Evolutionary conservation across 1,140 invertebrate genomes (phyloP), one percentile per base, ranked within the genome.

Genomic region (Odontomachus brunneus): DNA sequence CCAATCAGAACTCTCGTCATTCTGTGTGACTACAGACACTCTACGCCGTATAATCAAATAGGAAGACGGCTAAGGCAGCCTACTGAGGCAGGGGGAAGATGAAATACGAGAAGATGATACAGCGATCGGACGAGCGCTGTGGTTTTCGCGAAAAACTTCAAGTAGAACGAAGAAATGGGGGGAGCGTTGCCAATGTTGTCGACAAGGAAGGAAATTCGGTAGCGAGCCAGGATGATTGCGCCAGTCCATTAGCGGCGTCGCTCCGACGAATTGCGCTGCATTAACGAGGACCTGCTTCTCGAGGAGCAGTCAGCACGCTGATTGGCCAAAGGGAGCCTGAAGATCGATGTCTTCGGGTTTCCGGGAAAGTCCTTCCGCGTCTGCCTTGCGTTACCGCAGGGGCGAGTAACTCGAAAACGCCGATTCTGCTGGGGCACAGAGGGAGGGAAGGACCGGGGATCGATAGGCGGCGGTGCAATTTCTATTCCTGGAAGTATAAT

Each of bases 241-340:
- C 88, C 84, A 88, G 88, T 92, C 90, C 90, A 92, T 92, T 92
- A 92, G 85, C 88, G 85, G 87, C 87, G 86, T 84, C 82, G 86
- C 87, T 86, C 85, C 89, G 87, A 91, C 85, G 86, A 91, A 91
- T 89, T 90, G 85, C 83, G 84, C 83, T 90, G 88, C 89, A 90
- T 88, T 89, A 90, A 89, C 83, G 84, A 88, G 84, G 73, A 84
- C 72, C 84, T 83, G 85, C 74, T 89, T 82, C 82, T 88, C 85
- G 60, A 89, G 81, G 65, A 83, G 82, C 85, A 78, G 86, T 75
- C 81, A 29, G 80, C 84, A 49, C 75, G 81, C 75, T 89, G 90
- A 92, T 92, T 91, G 90, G 90, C 84, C 19, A 83, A 89, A 83
- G 87, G 84, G 84, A 91, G 82, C 83, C 84, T 83, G 88, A 90